These are phyloP conservation scores for Furcifer pardalis DNA, from an alignment of 2,797 vertebrate species.

Conservation along the genomic window DNA sequence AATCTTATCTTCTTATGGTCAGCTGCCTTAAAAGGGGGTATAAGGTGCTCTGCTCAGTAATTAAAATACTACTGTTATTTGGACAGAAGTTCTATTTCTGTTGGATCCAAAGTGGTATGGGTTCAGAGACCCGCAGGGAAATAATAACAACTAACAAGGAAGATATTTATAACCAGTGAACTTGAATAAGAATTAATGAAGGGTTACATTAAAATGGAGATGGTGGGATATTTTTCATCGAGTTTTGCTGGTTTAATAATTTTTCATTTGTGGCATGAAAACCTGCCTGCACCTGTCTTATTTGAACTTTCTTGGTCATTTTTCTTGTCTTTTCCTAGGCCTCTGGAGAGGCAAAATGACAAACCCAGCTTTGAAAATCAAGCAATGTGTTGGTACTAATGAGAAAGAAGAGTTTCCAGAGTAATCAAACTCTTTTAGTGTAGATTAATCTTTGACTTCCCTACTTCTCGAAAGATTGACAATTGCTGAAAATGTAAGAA, in stretches of 20 bases:
- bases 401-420: neutral
- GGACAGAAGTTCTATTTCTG: neutral
- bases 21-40: conserved; percentile 14
- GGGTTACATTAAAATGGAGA: neutral
- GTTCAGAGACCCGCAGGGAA: conserved; percentile 23
- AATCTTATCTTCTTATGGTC: conserved; percentile 35
- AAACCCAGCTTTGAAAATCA: neutral
- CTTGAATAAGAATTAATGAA: conserved; percentile 25
- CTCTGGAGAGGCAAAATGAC: neutral
- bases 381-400: neutral
- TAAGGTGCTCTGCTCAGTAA: conserved; percentile 31
- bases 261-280: conserved; percentile 8
- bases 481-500: neutral
- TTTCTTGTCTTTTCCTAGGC: neutral
- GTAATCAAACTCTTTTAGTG: neutral
- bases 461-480: neutral
- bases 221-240: neutral
- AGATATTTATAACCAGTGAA: conserved; percentile 21
- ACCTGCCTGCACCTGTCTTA: neutral
- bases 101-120: neutral
- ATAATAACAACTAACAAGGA: conserved; percentile 19
- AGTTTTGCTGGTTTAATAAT: neutral
- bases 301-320: neutral
- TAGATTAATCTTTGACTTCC: neutral
- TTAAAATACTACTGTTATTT: conserved; percentile 28